Conservation (phyloP, 2,888 invertebrate genomes). For the Drosophila recens region DNA sequence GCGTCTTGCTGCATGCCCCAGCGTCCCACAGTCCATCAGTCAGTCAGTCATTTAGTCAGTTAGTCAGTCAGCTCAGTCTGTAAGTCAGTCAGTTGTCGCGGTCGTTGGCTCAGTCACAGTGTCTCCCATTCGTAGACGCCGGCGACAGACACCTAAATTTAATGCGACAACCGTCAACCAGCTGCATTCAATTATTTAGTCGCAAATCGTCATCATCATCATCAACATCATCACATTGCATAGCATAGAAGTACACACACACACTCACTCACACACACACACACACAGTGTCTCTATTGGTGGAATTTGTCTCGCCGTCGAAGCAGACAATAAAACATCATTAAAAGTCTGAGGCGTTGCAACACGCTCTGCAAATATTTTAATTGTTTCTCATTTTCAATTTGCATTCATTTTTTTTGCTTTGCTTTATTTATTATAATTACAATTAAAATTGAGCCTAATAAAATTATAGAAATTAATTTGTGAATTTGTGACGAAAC, state of each 20-base stretch:
- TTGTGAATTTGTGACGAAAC: conserved; percentile 11
- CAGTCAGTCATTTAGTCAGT: conserved; percentile 23
- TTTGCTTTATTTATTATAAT: conserved; percentile 17
- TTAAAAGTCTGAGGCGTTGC: conserved; percentile 76
- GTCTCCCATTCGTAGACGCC: conserved; percentile 64
- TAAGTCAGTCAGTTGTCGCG: conserved; percentile 74
- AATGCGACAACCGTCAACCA: conserved; percentile 82
- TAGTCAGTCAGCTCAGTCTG: conserved; percentile 35
- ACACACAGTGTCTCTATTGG: background rate
- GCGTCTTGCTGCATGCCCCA: conserved; percentile 48
- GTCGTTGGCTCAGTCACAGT: conserved; percentile 73
- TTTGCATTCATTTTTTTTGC: conserved; percentile 16
- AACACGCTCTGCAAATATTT: conserved; percentile 77
- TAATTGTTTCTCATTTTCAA: conserved; percentile 69
- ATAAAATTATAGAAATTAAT: conserved; percentile 2
- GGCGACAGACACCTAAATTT: conserved; percentile 79
- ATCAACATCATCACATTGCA: conserved; percentile 64
- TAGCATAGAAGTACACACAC: conserved; percentile 38
- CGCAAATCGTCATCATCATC: conserved; percentile 67
- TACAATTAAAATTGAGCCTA: conserved; percentile 4
- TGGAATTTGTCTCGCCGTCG: conserved; percentile 63
- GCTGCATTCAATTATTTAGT: conserved; percentile 84
- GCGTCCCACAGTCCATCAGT: conserved; percentile 21
- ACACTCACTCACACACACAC: background rate
- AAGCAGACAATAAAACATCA: conserved; percentile 79